A percentile compares a stretch with the other conserved stretches of the same genome.
Conservation (phyloP, 1,140 invertebrate species). For the Meloidogyne hapla region DNA sequence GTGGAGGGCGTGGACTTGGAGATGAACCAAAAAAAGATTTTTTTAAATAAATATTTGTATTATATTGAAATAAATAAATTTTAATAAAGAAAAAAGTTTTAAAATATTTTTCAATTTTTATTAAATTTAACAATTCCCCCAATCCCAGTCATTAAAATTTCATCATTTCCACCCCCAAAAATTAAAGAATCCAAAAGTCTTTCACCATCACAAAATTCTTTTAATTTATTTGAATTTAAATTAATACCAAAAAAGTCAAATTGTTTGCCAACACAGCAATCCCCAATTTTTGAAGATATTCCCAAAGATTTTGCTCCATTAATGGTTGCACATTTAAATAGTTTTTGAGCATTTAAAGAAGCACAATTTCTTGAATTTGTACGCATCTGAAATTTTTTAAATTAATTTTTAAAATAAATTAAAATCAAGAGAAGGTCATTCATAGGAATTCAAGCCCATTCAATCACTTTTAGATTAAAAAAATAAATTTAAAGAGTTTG, state of each 20-base stretch:
- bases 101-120: not conserved
- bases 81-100: not conserved
- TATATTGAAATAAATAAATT: not conserved
- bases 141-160: slow-evolving; percentile 35
- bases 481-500: too few species aligned
- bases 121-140: slow-evolving; percentile 17
- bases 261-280: slow-evolving; percentile 35
- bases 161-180: slow-evolving; percentile 51
- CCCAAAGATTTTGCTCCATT: slow-evolving; percentile 56
- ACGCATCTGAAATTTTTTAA: slow-evolving; percentile 45
- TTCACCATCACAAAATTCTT: slow-evolving; percentile 14
- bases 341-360: slow-evolving; percentile 45
- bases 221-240: not conserved
- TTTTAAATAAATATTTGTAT: too few species aligned
- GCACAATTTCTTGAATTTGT: slow-evolving; percentile 52
- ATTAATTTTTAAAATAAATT: slow-evolving; percentile 14
- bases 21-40: too few species aligned
- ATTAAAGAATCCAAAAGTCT: slow-evolving; percentile 50
- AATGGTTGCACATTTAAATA: slow-evolving; percentile 49
- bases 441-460: too few species aligned
- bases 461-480: too few species aligned
- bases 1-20: too few species aligned
- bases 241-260: not conserved
- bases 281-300: slow-evolving; percentile 37
- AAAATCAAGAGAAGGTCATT: too few species aligned